Base-by-base conservation (phyloP, 2,113 vertebrate species). In the Macquaria ambigua region DNA sequence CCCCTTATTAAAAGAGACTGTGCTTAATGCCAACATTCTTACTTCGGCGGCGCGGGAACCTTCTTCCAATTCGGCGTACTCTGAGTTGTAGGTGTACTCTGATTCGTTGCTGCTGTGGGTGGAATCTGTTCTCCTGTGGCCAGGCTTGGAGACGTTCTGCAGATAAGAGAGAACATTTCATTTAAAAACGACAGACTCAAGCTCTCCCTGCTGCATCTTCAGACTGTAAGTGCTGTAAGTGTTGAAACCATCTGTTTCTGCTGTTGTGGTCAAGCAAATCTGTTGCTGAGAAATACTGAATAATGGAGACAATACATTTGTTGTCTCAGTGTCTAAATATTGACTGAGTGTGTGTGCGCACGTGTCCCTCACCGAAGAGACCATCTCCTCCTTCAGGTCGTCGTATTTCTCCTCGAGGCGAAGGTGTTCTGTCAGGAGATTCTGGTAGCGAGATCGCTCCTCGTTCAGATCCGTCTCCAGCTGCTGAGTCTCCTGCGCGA, bases 41-140 rank as follows among this genome's bases (percentile, higher is more conserved):
- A 99, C 98, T 96, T 99, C 98, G 31, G 88, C 89, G 81, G 96
- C 95, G 55, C 95, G 91, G 46, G 96, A 96, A 66, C 96, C 92
- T 21, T 99, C 98, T 89, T 99, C 98, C 14, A 96, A 91, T 89
- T 99, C 98, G 34, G 96, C 94, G 87, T 97, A 96, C 93, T 99
- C 98, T 1, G 98, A 99, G 94, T 97, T 98, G 89, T 97, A 99
- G 39, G 97, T 98, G 89, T 97, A 98, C 85, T 99, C 98, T 14
- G 98, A 99, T 85, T 98, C 98, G 92, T 99, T 99, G 95, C 98
- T 99, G 93, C 98, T 99, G 93, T 99, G 98, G 23, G 98, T 99
- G 73, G 98, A 99, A 82, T 99, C 98, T 0, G 96, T 99, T 92
- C 98, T 96, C 92, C 95, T 97, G 95, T 98, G 98, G 64, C 98